Evolutionary conservation across 2,797 vertebrate species (phyloP).

Genomic region (Intellagama lesueurii): DNA sequence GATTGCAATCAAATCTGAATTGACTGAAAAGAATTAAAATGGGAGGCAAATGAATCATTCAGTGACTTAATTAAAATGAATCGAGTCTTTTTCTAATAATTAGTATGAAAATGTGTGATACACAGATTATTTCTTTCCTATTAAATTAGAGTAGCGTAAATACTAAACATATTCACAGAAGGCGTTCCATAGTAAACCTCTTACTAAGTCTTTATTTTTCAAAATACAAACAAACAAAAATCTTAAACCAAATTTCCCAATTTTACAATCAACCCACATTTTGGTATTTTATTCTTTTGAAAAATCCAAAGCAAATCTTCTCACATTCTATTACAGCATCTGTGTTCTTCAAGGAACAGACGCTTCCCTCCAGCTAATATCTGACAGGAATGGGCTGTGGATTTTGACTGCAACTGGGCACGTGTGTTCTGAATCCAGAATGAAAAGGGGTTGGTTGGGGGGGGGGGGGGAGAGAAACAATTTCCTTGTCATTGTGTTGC

Average conservation of each 20-base stretch:
- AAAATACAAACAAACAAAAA: constrained; percentile 24
- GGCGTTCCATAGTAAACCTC: constrained; percentile 51
- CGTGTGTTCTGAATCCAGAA: constrained; percentile 81
- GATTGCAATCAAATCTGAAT: constrained; percentile 60
- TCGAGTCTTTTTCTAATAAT: constrained; percentile 26
- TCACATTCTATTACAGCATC: constrained; percentile 71
- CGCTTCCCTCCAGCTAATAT: constrained; percentile 81
- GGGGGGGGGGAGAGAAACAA: constrained; percentile 63
- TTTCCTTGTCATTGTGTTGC: constrained; percentile 69
- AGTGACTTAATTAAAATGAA: constrained; percentile 54
- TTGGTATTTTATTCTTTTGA: constrained; percentile 47
- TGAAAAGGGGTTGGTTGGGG: constrained; percentile 59
- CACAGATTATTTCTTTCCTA: constrained; percentile 30
- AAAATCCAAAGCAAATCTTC: constrained; percentile 46
- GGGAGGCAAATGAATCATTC: constrained; percentile 44
- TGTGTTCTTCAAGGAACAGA: constrained; percentile 78
- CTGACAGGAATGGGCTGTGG: constrained; percentile 79
- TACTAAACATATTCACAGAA: constrained; percentile 21
- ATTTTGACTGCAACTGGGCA: constrained; percentile 79
- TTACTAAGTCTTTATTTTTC: constrained; percentile 36
- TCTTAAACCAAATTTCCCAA: constrained; percentile 24
- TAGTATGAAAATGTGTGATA: constrained; percentile 54
- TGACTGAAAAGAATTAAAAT: constrained; percentile 56
- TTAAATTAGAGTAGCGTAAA: constrained; percentile 41
- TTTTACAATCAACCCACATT: constrained; percentile 25